phyloP scores from a whole-genome alignment of 2,888 invertebrate genomes.

The Ophion ventricosus region DNA sequence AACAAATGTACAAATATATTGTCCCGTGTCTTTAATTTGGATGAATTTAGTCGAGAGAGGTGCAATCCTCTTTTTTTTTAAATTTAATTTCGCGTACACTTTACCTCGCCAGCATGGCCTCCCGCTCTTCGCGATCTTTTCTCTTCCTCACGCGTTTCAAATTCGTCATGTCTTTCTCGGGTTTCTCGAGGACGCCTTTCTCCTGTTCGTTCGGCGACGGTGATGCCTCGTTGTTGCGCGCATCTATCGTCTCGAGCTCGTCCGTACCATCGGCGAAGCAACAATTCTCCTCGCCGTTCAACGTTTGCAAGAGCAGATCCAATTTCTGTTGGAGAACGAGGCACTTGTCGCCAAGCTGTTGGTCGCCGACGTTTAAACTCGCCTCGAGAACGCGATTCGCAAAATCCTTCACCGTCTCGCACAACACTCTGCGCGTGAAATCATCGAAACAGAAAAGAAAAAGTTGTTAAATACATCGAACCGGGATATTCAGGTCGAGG shows the following conservation, averaged over 20 bases:
- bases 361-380: conserved; percentile 85
- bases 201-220: conserved; percentile 75
- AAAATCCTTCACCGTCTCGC: conserved; percentile 92
- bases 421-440: conserved; percentile 85
- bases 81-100: not conserved
- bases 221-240: conserved; percentile 69
- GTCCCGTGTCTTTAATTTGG: no score
- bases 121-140: conserved; percentile 85
- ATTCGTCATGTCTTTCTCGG: conserved; percentile 85
- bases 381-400: conserved; percentile 87
- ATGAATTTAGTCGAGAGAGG: no score
- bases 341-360: conserved; percentile 88
- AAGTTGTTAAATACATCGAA: not conserved
- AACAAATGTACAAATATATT: no score
- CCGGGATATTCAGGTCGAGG: not conserved
- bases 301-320: conserved; percentile 88
- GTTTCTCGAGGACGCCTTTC: conserved; percentile 84
- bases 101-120: conserved; percentile 85
- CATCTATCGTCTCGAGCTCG: conserved; percentile 73
- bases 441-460: not conserved
- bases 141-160: conserved; percentile 79
- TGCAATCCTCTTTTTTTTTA: no score
- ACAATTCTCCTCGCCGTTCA: conserved; percentile 87
- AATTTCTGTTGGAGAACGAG: conserved; percentile 90
- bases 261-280: conserved; percentile 73